Base-by-base conservation (phyloP, 2,113 vertebrate species). In the Anthoscopus minutus region DNA sequence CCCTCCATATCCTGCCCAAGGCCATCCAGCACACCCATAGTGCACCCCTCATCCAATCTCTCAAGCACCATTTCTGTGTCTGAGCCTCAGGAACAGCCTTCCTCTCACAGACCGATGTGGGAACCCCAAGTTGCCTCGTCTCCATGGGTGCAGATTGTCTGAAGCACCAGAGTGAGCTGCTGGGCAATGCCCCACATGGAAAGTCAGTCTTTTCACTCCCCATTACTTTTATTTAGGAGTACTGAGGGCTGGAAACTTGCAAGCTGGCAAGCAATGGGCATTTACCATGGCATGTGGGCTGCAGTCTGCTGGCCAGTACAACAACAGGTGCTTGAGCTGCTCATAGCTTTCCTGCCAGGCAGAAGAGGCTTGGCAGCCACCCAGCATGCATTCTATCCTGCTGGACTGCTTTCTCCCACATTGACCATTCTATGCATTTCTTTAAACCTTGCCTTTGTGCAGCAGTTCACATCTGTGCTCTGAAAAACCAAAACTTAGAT, bases 261-360 rank as follows among this genome's bases (percentile, higher is more conserved):
- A 2, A 69, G 27, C 15, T 44, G 22, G 33, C 35, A 84, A 64
- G 21, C 19, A 66, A 4, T 14, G 33, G 25, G 15, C 30, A 10
- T 50, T 53, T 65, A 19, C 28, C 21, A 37, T 27, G 13, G 19
- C 27, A 8, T 1, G 0, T 25, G 44, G 74, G 31, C 53, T 85
- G 37, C 42, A 47, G 40, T 16, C 24, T 2, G 0, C 24, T 33
- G 40, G 35, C 44, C 72, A 40, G 28, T 62, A 1, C 17, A 58
- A 70, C 18, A 81, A 64, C 15, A 28, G 31, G 11, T 53, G 25
- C 73, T 67, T 45, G 74, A 82, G 24, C 31, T 77, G 47, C 53
- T 53, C 0, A 0, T 18, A 25, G 13, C 30, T 81, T 73, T 70
- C 22, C 69, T 57, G 40, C 38, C 54, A 62, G 30, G 18, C 1